Evolutionary conservation across 2,888 invertebrate genomes (phyloP), one percentile per base, ranked within the genome.

Genomic region (Oasisia sp.): DNA sequence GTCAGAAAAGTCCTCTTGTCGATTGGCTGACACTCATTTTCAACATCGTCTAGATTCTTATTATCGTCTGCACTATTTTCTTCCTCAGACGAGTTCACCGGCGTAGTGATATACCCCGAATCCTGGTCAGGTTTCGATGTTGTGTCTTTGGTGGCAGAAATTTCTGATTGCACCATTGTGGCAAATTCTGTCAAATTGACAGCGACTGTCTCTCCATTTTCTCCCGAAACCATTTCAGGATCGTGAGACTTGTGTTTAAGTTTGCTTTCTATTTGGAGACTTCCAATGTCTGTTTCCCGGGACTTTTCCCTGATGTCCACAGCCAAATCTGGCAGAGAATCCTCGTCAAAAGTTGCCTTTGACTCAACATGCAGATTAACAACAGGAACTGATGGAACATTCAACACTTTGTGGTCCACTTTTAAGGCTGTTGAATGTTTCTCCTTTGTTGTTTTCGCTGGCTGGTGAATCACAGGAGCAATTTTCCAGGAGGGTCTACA

Each of bases 41-140:
- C 74, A 27, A 27, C 58, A 91, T 32, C 89, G 38, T 89, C 90
- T 89, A 92, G 44, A 32, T 91, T 92, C 74, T 92, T 92, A 89
- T 89, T 89, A 90, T 89, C 44, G 38, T 93, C 92, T 56, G 32
- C 50, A 91, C 91, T 94, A 74, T 90, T 93, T 74, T 93, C 91
- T 58, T 92, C 93, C 50, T 92, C 93, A 12, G 93, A 92, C 2
- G 92, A 89, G 32, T 44, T 44, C 9, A 45, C 89, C 38, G 92
- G 90, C 89, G 58, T 32, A 50, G 32, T 91, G 32, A 92, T 14
- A 89, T 92, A 92, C 3, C 93, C 93, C 32, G 93, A 93, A 32
- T 93, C 93, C 92, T 91, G 89, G 91, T 92, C 92, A 1, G 91
- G 32, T 50, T 32, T 74, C 27, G 74, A 74, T 19, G 74, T 74